Percentiles rank a stretch among this genome's conserved stretches.
Evolutionary conservation across 2,888 invertebrate genomes (phyloP).

Genomic region (Melanophora roralis): DNA sequence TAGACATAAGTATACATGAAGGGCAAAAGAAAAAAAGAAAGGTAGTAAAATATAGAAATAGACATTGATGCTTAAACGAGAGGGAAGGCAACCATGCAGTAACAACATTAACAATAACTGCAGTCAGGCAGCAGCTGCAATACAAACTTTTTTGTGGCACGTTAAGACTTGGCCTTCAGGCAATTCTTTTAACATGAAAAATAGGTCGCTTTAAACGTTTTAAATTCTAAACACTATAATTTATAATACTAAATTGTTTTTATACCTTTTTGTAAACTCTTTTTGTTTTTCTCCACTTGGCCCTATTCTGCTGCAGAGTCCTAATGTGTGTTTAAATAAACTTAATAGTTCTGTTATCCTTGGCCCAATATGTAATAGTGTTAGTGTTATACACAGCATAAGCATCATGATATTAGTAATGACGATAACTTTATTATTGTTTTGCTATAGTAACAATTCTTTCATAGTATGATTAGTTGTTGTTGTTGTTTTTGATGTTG

Average conservation of each 20-base stretch:
- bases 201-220: constrained; percentile 57
- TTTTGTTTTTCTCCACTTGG: neutral
- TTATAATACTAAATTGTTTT: constrained; percentile 48
- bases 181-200: constrained; percentile 54
- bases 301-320: neutral
- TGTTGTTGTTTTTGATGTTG: neutral
- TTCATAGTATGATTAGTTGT: neutral
- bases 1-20: neutral
- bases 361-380: constrained; percentile 44
- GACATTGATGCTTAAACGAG: constrained; percentile 35
- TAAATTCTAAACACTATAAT: constrained; percentile 57
- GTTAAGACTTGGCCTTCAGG: constrained; percentile 59
- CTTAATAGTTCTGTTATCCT: constrained; percentile 59
- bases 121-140: constrained; percentile 46
- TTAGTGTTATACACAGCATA: constrained; percentile 1
- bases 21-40: neutral
- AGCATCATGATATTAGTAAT: neutral
- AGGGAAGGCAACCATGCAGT: neutral
- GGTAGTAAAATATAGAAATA: neutral
- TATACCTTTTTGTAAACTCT: no score
- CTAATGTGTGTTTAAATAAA: constrained; percentile 10
- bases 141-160: constrained; percentile 58
- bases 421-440: neutral
- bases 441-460: constrained; percentile 2
- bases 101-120: constrained; percentile 8